Percentiles rank a stretch among this genome's conserved stretches.
Conservation (phyloP, 2,113 vertebrate genomes). For the Brevimyrus niger region DNA sequence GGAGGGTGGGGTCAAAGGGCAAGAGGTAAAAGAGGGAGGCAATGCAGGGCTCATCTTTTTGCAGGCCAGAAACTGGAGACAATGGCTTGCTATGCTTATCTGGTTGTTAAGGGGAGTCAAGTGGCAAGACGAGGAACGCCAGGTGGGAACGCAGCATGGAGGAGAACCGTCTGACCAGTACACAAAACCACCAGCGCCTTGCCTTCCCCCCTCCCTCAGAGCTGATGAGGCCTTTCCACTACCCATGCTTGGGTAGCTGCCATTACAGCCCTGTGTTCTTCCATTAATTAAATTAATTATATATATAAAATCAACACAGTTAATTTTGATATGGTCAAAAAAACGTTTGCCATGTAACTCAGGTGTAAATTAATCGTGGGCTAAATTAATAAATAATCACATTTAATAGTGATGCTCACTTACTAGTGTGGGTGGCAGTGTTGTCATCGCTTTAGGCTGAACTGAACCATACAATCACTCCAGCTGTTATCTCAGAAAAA, state of each 20-base stretch:
- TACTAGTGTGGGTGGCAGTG: not conserved
- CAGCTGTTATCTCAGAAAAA: not conserved
- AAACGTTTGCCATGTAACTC: not conserved
- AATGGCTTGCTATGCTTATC: conserved; percentile 1
- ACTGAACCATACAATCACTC: not conserved
- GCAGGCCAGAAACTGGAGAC: conserved; percentile 11
- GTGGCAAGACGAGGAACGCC: conserved; percentile 10
- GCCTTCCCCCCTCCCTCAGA: not conserved
- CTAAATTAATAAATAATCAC: not conserved
- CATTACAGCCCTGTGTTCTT: not conserved
- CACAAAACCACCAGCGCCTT: not conserved
- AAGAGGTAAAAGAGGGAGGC: not conserved
- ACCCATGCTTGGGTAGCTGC: not conserved
- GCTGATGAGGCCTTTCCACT: not conserved
- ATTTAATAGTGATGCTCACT: not conserved
- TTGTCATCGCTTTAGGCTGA: not conserved
- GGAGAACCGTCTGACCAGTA: not conserved
- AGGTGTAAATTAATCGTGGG: not conserved
- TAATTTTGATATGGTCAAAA: not conserved
- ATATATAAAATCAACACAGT: not conserved
- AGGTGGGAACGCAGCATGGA: conserved; percentile 8
- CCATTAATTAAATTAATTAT: not conserved
- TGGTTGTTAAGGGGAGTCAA: conserved; percentile 3
- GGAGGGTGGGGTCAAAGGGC: conserved; percentile 23
- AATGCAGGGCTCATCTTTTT: not conserved